A percentile compares a stretch with the other conserved stretches of the same genome.
Evolutionary conservation across 2,113 vertebrate species (phyloP).

Genomic region (Misgurnus anguillicaudatus): DNA sequence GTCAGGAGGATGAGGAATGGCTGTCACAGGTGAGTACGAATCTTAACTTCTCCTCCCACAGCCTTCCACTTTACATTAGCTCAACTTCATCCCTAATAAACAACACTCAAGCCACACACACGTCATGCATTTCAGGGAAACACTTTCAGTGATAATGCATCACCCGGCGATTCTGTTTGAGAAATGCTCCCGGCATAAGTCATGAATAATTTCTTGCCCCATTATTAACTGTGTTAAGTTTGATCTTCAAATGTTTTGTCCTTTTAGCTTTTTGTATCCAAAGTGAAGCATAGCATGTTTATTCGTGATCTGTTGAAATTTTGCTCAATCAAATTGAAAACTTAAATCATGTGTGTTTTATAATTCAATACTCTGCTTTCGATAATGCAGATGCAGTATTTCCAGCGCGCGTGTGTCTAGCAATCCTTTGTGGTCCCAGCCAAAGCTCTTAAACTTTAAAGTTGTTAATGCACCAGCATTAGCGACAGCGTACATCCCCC

Average conservation of each 20-base stretch:
- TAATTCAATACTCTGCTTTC: not conserved
- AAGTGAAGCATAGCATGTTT: not conserved
- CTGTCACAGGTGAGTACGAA: conserved; percentile 88
- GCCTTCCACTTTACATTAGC: not conserved
- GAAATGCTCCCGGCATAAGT: conserved; percentile 64
- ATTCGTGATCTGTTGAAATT: not conserved
- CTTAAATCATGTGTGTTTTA: conserved; percentile 5
- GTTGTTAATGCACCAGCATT: conserved; percentile 29
- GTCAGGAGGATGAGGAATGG: conserved; percentile 96
- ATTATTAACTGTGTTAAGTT: conserved; percentile 54
- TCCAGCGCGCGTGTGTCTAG: conserved; percentile 14
- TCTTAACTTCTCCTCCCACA: not conserved
- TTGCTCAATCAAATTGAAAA: not conserved
- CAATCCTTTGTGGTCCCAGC: not conserved
- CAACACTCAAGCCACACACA: not conserved
- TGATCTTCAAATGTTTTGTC: not conserved
- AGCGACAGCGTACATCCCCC: conserved; percentile 1
- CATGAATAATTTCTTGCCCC: conserved; percentile 71
- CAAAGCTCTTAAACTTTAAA: conserved; percentile 37
- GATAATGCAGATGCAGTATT: not conserved
- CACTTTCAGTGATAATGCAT: conserved; percentile 10
- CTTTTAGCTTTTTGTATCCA: not conserved
- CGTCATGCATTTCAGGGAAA: conserved; percentile 17
- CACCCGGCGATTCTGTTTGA: conserved; percentile 50
- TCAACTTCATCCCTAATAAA: conserved; percentile 3